These are phyloP conservation scores for Aquatica leii DNA, from an alignment of 2,888 invertebrate genomes.

Conservation along the genomic window DNA sequence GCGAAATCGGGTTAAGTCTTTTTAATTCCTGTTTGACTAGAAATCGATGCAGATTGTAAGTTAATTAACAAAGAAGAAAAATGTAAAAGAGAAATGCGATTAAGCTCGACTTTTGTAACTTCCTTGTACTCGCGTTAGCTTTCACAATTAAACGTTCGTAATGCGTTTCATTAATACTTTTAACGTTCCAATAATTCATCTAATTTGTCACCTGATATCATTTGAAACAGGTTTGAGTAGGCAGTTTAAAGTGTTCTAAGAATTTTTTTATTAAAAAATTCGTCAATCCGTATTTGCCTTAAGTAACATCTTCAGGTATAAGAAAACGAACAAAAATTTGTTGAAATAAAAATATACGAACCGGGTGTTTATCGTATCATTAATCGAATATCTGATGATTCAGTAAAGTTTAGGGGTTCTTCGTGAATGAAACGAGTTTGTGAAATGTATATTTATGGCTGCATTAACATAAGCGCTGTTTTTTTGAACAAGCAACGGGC, in stretches of 20 bases:
- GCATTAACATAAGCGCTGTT: too few relatives aligned
- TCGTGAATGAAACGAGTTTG: too few relatives aligned
- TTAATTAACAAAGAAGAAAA: slow-evolving; percentile 10
- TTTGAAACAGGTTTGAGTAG: slow-evolving; percentile 19
- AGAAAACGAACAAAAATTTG: neutral
- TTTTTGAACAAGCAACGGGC: too few relatives aligned
- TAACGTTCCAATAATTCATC: slow-evolving; percentile 38
- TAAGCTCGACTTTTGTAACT: slow-evolving; percentile 37
- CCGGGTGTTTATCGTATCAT: slow-evolving; percentile 19
- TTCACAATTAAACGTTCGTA: slow-evolving; percentile 42
- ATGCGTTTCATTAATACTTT: slow-evolving; percentile 41
- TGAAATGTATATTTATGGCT: too few relatives aligned
- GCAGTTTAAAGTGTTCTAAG: neutral
- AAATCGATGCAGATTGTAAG: slow-evolving; percentile 17
- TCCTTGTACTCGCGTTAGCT: slow-evolving; percentile 41
- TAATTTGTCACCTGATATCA: slow-evolving; percentile 41
- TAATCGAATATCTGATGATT: too few relatives aligned
- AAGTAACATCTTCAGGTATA: neutral
- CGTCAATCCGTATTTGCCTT: neutral
- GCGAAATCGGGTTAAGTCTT: slow-evolving; percentile 45
- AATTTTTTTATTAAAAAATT: neutral
- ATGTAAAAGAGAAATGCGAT: neutral
- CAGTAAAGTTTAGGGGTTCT: too few relatives aligned
- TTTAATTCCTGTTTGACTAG: slow-evolving; percentile 32
- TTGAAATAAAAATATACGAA: slow-evolving; percentile 15